phyloP scores from a whole-genome alignment of 1,140 invertebrate species.

The Drosophila repletoides region DNA sequence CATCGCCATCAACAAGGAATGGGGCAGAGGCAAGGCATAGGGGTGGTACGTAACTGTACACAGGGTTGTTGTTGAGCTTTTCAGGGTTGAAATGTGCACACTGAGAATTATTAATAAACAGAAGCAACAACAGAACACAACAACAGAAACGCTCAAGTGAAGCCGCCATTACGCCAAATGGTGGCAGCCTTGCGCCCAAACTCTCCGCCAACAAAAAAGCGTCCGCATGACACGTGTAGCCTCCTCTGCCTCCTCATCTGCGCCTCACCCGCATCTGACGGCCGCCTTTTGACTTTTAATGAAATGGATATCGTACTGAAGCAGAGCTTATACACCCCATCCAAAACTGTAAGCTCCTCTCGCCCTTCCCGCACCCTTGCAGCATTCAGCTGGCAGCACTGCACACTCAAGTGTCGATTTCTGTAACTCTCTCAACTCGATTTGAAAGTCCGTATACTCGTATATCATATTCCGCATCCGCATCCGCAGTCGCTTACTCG shows the following conservation, averaged over 20 bases:
- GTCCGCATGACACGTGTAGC: conserved; percentile 69
- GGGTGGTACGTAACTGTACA: conserved; percentile 22
- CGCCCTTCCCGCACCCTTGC: neutral
- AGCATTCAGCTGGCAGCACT: conserved; percentile 40
- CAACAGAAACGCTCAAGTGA: conserved; percentile 47
- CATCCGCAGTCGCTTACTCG: neutral
- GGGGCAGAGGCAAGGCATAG: neutral
- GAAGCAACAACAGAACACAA: conserved; percentile 27
- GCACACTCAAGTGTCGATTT: conserved; percentile 73
- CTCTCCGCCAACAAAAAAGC: conserved; percentile 33
- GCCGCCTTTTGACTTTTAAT: conserved; percentile 75
- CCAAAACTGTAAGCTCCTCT: neutral
- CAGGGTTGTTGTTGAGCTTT: conserved; percentile 59
- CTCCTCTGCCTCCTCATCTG: neutral
- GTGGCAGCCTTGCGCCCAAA: conserved; percentile 26
- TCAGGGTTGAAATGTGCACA: conserved; percentile 62
- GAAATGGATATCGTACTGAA: conserved; percentile 68
- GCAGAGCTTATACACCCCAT: conserved; percentile 4
- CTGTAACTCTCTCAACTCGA: conserved; percentile 44
- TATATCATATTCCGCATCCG: neutral
- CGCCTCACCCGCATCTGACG: conserved; percentile 25
- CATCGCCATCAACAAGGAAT: conserved; percentile 28
- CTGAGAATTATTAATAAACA: conserved; percentile 61
- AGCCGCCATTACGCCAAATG: conserved; percentile 70
- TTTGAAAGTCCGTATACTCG: conserved; percentile 31